Conservation (phyloP, 2,888 invertebrate genomes). For the Ceraclea dissimilis region DNA sequence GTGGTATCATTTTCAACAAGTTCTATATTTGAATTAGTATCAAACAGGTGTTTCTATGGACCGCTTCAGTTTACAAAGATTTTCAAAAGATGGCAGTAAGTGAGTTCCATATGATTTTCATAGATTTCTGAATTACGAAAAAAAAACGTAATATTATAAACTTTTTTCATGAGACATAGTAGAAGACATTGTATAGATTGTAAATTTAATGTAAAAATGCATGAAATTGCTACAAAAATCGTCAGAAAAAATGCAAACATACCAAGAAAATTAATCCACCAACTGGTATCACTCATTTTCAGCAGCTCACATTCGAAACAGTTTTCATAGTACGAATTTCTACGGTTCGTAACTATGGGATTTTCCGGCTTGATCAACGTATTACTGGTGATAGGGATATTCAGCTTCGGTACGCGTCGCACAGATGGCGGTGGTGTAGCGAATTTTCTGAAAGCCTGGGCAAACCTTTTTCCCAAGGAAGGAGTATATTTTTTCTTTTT, state of each 20-base stretch:
- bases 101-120: no score
- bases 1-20: no score
- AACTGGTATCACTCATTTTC: constrained; percentile 10
- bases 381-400: background rate
- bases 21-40: no score
- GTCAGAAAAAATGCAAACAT: background rate
- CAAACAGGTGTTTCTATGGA: no score
- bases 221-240: no score
- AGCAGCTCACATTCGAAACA: constrained; percentile 20
- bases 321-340: constrained; percentile 18
- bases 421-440: constrained; percentile 12
- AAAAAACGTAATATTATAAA: no score
- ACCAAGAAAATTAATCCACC: constrained; percentile 6
- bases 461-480: constrained; percentile 20
- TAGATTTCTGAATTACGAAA: no score
- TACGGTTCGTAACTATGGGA: background rate
- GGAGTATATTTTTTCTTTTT: constrained; percentile 16
- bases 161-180: no score
- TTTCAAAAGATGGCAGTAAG: no score
- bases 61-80: no score
- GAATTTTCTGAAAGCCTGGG: constrained; percentile 22
- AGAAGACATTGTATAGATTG: no score
- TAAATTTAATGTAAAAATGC: no score
- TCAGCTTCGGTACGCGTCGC: constrained; percentile 12
- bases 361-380: constrained; percentile 1